Evolutionary conservation across 2,113 vertebrate genomes (phyloP).

Genomic region (Macroglossus sobrinus): DNA sequence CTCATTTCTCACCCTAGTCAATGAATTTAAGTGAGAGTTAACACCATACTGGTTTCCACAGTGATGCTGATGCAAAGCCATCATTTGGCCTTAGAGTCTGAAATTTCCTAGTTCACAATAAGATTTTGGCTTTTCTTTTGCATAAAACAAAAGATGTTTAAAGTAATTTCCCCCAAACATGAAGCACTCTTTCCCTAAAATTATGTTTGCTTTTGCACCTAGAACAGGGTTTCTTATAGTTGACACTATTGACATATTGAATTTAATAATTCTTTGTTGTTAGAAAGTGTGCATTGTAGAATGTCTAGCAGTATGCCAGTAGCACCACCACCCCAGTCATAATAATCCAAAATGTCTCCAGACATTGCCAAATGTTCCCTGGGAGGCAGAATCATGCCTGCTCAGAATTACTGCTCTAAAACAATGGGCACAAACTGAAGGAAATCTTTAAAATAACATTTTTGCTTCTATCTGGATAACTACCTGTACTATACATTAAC

Average conservation of each 20-base stretch:
- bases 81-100: background rate
- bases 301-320: background rate
- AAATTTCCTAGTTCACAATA: background rate
- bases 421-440: background rate
- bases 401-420: background rate
- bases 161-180: background rate
- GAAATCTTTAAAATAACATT: background rate
- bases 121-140: background rate
- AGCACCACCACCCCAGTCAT: background rate
- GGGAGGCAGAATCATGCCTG: background rate
- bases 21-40: slow-evolving; percentile 9
- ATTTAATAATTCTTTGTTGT: background rate
- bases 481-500: background rate
- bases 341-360: background rate
- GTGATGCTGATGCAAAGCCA: background rate
- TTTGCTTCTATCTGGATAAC: background rate
- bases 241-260: background rate
- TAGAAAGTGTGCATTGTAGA: background rate
- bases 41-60: background rate
- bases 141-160: background rate
- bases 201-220: background rate
- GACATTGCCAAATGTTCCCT: background rate
- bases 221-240: background rate
- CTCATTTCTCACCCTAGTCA: background rate
- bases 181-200: background rate